These are phyloP conservation scores for Lepidurus packardi DNA, from an alignment of 1,140 invertebrate genomes.

Conservation along the genomic window DNA sequence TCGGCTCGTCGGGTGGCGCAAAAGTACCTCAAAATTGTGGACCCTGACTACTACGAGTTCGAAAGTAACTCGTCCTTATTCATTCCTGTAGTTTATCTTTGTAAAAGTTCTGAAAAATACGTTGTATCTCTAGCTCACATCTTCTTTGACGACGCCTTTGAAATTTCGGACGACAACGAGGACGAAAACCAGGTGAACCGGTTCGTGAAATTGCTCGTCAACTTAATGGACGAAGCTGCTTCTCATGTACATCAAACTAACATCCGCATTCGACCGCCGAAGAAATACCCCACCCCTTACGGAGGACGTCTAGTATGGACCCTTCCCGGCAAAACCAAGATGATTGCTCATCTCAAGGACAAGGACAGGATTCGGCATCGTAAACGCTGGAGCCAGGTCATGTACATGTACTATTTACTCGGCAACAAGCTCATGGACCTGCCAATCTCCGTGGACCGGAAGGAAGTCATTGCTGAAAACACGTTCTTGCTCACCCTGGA, in stretches of 20 bases:
- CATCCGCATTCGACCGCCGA: constrained; percentile 81
- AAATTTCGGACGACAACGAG: constrained; percentile 88
- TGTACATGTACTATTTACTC: constrained; percentile 99
- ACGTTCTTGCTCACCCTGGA: constrained; percentile 93
- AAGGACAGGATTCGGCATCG: constrained; percentile 94
- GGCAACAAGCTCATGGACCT: constrained; percentile 90
- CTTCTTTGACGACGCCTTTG: constrained; percentile 98
- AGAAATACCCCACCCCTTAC: constrained; percentile 89
- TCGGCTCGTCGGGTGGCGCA: constrained; percentile 56
- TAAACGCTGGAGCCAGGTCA: constrained; percentile 91
- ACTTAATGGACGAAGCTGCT: constrained; percentile 90
- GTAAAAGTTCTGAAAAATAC: not conserved
- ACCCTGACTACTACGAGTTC: constrained; percentile 64
- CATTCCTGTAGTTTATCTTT: not conserved
- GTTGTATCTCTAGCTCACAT: constrained; percentile 75
- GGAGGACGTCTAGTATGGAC: constrained; percentile 91
- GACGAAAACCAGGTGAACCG: constrained; percentile 90
- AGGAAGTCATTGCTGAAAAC: constrained; percentile 92
- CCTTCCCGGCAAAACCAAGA: constrained; percentile 93
- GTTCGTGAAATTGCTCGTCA: constrained; percentile 90
- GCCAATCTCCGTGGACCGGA: constrained; percentile 86
- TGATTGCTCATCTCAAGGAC: constrained; percentile 95
- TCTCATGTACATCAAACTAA: constrained; percentile 89
- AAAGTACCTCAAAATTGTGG: constrained; percentile 56
- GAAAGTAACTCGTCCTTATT: constrained; percentile 50